Percentiles rank a stretch among this genome's conserved stretches.
These are phyloP conservation scores for Blennius ocellaris DNA, from an alignment of 2,113 vertebrate genomes.

Conservation along the genomic window DNA sequence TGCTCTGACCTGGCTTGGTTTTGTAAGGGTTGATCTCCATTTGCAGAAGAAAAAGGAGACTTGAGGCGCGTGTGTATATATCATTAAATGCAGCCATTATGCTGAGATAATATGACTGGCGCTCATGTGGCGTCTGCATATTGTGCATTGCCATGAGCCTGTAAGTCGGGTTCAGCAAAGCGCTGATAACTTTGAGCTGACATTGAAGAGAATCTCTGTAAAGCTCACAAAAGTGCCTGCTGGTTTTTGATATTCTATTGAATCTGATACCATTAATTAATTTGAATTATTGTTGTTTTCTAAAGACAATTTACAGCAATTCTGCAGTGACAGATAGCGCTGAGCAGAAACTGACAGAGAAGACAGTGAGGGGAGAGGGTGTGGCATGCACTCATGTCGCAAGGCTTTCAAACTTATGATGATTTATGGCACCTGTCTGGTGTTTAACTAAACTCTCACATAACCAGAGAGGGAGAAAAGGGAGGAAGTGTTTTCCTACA, in stretches of 20 bases:
- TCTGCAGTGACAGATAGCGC: slow-evolving; percentile 67
- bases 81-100: slow-evolving; percentile 79
- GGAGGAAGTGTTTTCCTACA: not conserved
- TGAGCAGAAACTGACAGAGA: slow-evolving; percentile 35
- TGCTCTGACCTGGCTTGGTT: slow-evolving; percentile 75
- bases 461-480: not conserved
- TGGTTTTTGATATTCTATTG: slow-evolving; percentile 73
- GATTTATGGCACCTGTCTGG: slow-evolving; percentile 43
- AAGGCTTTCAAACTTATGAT: slow-evolving; percentile 37
- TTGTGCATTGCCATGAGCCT: slow-evolving; percentile 73
- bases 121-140: slow-evolving; percentile 66
- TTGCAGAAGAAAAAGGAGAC: slow-evolving; percentile 67
- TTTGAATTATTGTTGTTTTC: slow-evolving; percentile 78
- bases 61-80: slow-evolving; percentile 70
- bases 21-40: slow-evolving; percentile 69
- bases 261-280: slow-evolving; percentile 75
- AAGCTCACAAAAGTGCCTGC: slow-evolving; percentile 74
- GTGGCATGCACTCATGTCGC: slow-evolving; percentile 27
- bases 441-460: slow-evolving; percentile 20
- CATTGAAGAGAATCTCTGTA: slow-evolving; percentile 73
- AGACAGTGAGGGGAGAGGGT: slow-evolving; percentile 16
- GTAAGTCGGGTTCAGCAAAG: slow-evolving; percentile 70
- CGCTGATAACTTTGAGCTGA: slow-evolving; percentile 79
- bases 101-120: slow-evolving; percentile 72
- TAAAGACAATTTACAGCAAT: slow-evolving; percentile 58